Base-by-base conservation (phyloP, 2,888 invertebrate genomes). In the Drosophila incognita region DNA sequence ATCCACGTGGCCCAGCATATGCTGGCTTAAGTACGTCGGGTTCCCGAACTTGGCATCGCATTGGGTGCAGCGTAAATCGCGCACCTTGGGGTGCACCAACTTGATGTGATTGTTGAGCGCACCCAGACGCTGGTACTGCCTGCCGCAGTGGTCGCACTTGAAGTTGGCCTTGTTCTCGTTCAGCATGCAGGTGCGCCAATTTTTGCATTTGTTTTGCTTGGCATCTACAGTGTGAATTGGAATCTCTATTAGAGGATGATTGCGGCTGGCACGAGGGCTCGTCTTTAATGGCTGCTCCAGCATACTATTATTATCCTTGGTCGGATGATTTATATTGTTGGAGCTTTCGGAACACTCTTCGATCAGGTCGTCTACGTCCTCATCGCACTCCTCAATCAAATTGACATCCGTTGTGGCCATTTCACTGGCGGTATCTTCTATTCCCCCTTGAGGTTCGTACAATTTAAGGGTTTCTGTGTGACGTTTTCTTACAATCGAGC, bases 11-110 rank as follows among this genome's bases (percentile, higher is more conserved):
- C 97, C 96, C 0, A 96, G 93, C 71, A 95, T 93, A 85, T 97
- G 97, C 79, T 92, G 92, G 93, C 96, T 96, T 89, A 96, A 96
- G 85, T 97, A 97, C 88, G 97, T 96, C 0, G 97, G 96, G 91
- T 97, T 97, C 40, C 97, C 96, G 92, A 97, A 97, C 0, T 96
- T 96, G 0, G 97, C 95, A n/a, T 94, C 94, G 84, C 97, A 97
- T 1, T 95, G 93, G 0, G 94, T 94, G 90, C 97, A 97, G 86
- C 95, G 95, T 68, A 95, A 95, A 0, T 97, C 97, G 0, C 97
- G 94, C 92, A 97, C 96, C 29, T 97, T 96, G 0, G 96, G 97
- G 92, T 97, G 97, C 0, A 95, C 95, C 10, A 97, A 96, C 93
- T 96, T 96, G 83, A 96, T 95, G 91, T 97, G 97, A 92, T 97